These are phyloP conservation scores for Syrista parreyssii DNA, from an alignment of 2,888 invertebrate species.

Conservation along the genomic window DNA sequence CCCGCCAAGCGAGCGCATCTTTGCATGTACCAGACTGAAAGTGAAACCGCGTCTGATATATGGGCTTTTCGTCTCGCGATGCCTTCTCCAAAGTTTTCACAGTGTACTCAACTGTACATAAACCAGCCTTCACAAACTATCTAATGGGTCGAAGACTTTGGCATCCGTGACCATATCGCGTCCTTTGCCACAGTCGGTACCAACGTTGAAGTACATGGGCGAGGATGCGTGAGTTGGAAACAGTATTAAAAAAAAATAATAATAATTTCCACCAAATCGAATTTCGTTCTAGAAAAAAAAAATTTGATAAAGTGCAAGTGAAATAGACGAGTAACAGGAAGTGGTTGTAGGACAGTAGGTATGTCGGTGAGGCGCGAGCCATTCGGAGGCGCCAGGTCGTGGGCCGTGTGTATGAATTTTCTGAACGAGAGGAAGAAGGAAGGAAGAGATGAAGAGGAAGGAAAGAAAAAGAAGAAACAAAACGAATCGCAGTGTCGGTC, in stretches of 20 bases:
- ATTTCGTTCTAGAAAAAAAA: background rate
- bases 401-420: background rate
- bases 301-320: background rate
- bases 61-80: background rate
- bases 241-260: background rate
- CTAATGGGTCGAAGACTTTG: background rate
- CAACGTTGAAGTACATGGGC: background rate
- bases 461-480: slow-evolving; percentile 37
- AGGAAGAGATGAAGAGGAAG: slow-evolving; percentile 22
- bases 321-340: background rate
- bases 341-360: background rate
- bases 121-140: background rate
- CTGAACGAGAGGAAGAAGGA: slow-evolving; percentile 19
- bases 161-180: background rate
- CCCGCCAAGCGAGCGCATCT: slow-evolving; percentile 1
- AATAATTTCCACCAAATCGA: background rate
- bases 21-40: slow-evolving; percentile 8
- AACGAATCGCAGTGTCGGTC: slow-evolving; percentile 46
- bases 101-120: background rate
- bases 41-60: slow-evolving; percentile 7
- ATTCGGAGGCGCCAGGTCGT: slow-evolving; percentile 44
- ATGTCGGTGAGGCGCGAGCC: slow-evolving; percentile 41
- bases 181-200: background rate
- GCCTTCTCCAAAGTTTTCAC: background rate
- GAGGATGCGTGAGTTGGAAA: background rate